phyloP scores from a whole-genome alignment of 2,888 invertebrate genomes.

The Marasmarcha lunaedactyla region DNA sequence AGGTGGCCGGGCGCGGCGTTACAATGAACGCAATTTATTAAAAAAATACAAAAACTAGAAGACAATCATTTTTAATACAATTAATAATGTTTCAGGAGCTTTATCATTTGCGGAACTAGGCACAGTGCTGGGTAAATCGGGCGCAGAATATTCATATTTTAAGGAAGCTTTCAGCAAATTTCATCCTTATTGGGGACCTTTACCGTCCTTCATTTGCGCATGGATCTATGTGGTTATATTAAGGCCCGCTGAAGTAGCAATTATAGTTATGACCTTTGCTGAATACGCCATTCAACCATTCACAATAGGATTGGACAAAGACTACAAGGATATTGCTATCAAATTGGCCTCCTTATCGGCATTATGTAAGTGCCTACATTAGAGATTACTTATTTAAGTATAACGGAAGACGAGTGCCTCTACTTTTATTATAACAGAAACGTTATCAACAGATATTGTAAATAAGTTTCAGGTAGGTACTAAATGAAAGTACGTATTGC shows the following conservation, averaged over 20 bases:
- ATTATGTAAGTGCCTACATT: slow-evolving; percentile 68
- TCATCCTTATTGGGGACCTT: slow-evolving; percentile 77
- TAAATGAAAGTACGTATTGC: no score
- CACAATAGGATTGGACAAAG: slow-evolving; percentile 40
- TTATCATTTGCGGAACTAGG: slow-evolving; percentile 85
- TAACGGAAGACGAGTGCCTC: no score
- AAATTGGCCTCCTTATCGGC: slow-evolving; percentile 75
- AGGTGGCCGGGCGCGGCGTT: no score
- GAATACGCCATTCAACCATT: slow-evolving; percentile 80
- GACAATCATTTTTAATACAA: no score
- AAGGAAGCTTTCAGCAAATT: slow-evolving; percentile 77
- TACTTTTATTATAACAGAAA: no score
- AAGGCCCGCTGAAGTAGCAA: slow-evolving; percentile 83
- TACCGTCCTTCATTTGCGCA: slow-evolving; percentile 81
- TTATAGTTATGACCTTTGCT: slow-evolving; percentile 81
- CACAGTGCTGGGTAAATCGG: slow-evolving; percentile 81
- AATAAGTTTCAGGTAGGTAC: no score
- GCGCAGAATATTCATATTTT: slow-evolving; percentile 86
- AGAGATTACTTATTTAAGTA: no score
- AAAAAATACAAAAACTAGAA: no score
- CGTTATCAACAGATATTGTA: no score
- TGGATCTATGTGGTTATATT: slow-evolving; percentile 83
- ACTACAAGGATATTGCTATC: slow-evolving; percentile 59
- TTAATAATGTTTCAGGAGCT: slow-evolving; percentile 80
- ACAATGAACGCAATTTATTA: no score